Percentiles rank a stretch among this genome's conserved stretches.
phyloP scores from a whole-genome alignment of 2,888 invertebrate genomes.

The Cephus pulcher region DNA sequence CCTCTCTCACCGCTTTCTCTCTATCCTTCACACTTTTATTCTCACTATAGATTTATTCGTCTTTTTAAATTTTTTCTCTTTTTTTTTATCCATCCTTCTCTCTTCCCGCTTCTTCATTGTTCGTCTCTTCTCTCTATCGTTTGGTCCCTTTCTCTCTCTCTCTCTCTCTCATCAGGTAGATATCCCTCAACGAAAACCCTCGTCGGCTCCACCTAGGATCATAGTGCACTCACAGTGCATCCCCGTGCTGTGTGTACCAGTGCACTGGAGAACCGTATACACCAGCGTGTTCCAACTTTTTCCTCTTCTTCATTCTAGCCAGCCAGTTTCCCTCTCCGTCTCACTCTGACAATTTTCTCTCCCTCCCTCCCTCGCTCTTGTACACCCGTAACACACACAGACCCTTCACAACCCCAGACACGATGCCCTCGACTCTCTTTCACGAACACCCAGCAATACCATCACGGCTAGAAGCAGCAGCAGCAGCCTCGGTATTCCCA shows the following conservation, averaged over 20 bases:
- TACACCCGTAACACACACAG: not conserved
- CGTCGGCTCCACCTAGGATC: slow-evolving; percentile 39
- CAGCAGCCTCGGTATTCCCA: slow-evolving; percentile 1
- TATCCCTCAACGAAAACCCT: slow-evolving; percentile 46
- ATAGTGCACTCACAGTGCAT: slow-evolving; percentile 41
- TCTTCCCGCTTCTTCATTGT: slow-evolving; percentile 27
- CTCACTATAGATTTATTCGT: slow-evolving; percentile 46
- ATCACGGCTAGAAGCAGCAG: not conserved
- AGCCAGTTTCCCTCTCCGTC: slow-evolving; percentile 19
- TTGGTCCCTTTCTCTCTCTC: not conserved
- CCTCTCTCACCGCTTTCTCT: not conserved
- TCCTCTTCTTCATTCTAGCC: slow-evolving; percentile 30
- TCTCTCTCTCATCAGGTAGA: slow-evolving; percentile 20
- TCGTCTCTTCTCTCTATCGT: not conserved
- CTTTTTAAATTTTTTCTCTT: slow-evolving; percentile 30
- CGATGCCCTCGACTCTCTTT: not conserved
- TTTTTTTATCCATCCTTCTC: slow-evolving; percentile 26
- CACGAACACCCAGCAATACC: not conserved
- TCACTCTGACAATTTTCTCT: slow-evolving; percentile 27
- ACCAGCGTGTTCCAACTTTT: slow-evolving; percentile 59
- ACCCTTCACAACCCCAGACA: not conserved
- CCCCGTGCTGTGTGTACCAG: slow-evolving; percentile 31
- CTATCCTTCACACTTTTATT: slow-evolving; percentile 6
- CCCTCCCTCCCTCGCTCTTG: slow-evolving; percentile 14
- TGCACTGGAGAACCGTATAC: slow-evolving; percentile 9